Percentiles rank a stretch among this genome's conserved stretches.
Evolutionary conservation across 2,888 invertebrate genomes (phyloP).

Genomic region (Apoda limacodes): DNA sequence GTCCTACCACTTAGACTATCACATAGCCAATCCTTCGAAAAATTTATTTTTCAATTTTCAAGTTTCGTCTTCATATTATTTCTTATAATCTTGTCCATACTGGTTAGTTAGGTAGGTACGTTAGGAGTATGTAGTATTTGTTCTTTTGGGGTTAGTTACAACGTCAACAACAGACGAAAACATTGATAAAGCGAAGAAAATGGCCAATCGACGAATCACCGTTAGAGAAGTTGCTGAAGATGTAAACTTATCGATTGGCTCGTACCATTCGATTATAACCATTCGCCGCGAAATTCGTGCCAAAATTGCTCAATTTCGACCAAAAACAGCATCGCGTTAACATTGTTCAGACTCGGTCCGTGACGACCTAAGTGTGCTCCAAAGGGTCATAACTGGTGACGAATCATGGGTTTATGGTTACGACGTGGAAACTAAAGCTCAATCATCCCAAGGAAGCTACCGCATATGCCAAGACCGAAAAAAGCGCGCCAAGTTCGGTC

Average conservation of each 20-base stretch:
- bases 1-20: no score
- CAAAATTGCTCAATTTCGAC: no score
- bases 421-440: constrained; percentile 6
- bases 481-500: constrained; percentile 5
- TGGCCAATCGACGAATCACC: not conserved
- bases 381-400: constrained; percentile 6
- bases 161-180: not conserved
- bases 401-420: constrained; percentile 5
- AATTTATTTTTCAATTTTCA: no score
- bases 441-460: constrained; percentile 7
- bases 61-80: no score
- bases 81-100: no score
- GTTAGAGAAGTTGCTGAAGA: not conserved
- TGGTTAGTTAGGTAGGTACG: no score
- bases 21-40: no score
- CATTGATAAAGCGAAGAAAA: not conserved
- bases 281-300: no score
- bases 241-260: not conserved
- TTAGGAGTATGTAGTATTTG: no score
- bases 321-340: not conserved
- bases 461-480: constrained; percentile 2
- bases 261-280: not conserved
- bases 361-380: constrained; percentile 1
- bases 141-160: no score
- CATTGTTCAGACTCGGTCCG: not conserved